Evolutionary conservation across 2,797 vertebrate genomes (phyloP), one percentile per base, ranked within the genome.

Genomic region (Smutsia temminckii): DNA sequence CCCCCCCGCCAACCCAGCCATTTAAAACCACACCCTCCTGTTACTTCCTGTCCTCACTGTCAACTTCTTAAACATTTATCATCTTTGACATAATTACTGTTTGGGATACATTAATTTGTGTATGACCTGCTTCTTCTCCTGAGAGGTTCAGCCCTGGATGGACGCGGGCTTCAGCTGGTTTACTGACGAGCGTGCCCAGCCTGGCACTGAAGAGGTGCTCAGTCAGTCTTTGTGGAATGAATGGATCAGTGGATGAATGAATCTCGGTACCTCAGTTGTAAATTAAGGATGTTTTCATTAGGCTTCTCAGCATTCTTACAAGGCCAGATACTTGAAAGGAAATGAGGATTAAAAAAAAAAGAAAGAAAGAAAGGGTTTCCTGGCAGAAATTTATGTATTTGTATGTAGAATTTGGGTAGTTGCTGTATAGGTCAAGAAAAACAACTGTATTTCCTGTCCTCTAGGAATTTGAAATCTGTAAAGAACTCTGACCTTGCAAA

Each of bases 361-460:
- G 3, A 12, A 46, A 11, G 10, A 46, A 46, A 46, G 46, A 46
- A 46, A 80, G 46, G 85, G 66, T 92, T 97, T 95, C 79, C 78
- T 95, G 94, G 90, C 89, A 85, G 69, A 71, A 89, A 57, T 94
- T 57, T 85, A 75, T 94, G 72, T 94, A 71, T 91, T 74, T 94
- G 68, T 81, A 29, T 90, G 80, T 37, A 93, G 42, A 66, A 29
- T 89, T 79, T 63, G 88, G 86, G 53, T 84, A 66, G 80, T 63
- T 72, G 83, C 6, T 87, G 63, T 78, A 68, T 8, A 53, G 40
- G 49, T 8, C 59, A 94, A 94, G 95, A 72, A 96, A 95, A 96
- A 96, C 85, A 96, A 13, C 71, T n/a, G 0, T 87, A 94, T 83
- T 97, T 97, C 92, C 94, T 97, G 74, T 78, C 42, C 90, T 96